These are phyloP conservation scores for Bradypodion ventrale DNA, from an alignment of 2,797 vertebrate species.

Conservation along the genomic window DNA sequence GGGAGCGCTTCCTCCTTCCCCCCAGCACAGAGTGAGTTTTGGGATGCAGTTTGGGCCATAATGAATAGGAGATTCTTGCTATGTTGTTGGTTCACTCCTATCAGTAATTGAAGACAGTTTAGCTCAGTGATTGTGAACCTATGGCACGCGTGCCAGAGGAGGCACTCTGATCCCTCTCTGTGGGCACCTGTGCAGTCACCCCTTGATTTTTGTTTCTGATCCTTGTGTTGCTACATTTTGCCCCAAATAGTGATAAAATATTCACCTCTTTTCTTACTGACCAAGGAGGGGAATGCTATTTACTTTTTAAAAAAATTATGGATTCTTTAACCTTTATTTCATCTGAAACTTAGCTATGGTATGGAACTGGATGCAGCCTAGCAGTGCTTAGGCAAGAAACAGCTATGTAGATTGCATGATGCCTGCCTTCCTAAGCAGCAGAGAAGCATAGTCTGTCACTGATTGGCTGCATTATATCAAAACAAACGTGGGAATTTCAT, in stretches of 20 bases:
- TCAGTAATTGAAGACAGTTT: background rate
- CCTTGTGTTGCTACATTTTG: background rate
- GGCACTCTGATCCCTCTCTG: no score
- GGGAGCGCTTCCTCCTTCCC: no score
- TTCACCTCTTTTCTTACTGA: background rate
- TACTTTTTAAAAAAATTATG: background rate
- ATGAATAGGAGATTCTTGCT: background rate
- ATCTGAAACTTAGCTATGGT: background rate
- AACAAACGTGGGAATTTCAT: background rate
- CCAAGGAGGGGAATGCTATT: background rate
- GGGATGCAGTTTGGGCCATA: background rate
- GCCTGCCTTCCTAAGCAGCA: background rate
- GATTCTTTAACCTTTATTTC: background rate
- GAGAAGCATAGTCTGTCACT: background rate
- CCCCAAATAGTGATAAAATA: background rate
- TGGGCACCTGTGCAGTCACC: no score
- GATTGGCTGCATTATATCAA: background rate
- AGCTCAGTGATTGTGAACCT: no score
- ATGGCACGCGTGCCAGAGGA: no score
- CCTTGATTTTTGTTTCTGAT: background rate
- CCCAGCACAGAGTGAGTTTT: no score
- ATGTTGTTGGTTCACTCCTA: background rate
- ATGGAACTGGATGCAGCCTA: background rate
- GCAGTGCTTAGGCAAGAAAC: no score
- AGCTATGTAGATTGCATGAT: background rate